Evolutionary conservation across 2,888 invertebrate genomes (phyloP).

Genomic region (Sphaerophoria taeniata): DNA sequence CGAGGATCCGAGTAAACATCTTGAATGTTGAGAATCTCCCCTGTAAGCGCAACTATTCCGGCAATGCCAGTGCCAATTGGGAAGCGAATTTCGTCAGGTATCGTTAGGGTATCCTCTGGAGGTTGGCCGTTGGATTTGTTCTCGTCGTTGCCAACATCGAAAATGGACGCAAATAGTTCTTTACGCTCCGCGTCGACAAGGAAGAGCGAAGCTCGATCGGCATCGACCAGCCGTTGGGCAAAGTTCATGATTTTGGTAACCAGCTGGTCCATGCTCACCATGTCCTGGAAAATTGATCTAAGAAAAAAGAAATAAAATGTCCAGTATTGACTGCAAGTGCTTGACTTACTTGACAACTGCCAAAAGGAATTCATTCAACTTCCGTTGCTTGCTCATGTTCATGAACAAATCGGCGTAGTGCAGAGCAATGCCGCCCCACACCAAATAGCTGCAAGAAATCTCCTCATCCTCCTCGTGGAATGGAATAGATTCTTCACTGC

Average conservation of each 20-base stretch:
- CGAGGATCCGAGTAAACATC: conserved; percentile 91
- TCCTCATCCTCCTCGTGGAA: no score
- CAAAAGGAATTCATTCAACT: conserved; percentile 90
- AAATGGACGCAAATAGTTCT: conserved; percentile 92
- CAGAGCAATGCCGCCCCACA: conserved; percentile 88
- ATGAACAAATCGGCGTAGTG: conserved; percentile 88
- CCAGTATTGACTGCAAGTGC: no score
- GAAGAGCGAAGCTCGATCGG: conserved; percentile 93
- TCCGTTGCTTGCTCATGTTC: conserved; percentile 88
- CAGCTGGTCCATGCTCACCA: conserved; percentile 91
- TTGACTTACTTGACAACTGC: conserved; percentile 90
- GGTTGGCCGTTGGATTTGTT: conserved; percentile 67
- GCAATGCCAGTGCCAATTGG: conserved; percentile 91
- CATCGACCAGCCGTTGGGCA: conserved; percentile 91
- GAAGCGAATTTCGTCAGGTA: conserved; percentile 86
- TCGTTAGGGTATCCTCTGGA: conserved; percentile 78
- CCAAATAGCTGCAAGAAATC: conserved; percentile 86
- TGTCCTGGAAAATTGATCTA: conserved; percentile 94
- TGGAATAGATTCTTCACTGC: conserved; percentile 83
- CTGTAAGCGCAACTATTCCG: conserved; percentile 91
- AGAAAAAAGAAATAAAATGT: conserved; percentile 70
- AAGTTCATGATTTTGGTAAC: conserved; percentile 93
- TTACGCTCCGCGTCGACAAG: conserved; percentile 89
- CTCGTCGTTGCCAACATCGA: conserved; percentile 86
- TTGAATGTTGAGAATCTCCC: conserved; percentile 91